These are phyloP conservation scores for Alces alces DNA, from an alignment of 2,113 vertebrate genomes.

Conservation along the genomic window DNA sequence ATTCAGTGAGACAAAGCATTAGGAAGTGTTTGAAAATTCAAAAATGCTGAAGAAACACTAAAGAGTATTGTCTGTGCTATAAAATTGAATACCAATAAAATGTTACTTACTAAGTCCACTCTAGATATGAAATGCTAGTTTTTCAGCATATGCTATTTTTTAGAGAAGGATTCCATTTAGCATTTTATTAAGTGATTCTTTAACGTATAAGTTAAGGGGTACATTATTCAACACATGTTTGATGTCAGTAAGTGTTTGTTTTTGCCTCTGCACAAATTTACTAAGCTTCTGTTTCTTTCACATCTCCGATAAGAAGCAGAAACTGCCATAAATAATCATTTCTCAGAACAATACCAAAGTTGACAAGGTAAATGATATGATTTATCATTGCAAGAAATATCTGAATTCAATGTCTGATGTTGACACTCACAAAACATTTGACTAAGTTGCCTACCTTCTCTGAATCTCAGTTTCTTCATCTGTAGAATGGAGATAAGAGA, in stretches of 20 bases:
- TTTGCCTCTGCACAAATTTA: neutral
- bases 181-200: neutral
- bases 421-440: neutral
- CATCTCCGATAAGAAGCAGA: neutral
- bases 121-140: neutral
- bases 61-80: neutral
- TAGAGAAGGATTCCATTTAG: neutral
- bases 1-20: neutral
- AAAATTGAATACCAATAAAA: neutral
- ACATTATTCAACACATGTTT: neutral
- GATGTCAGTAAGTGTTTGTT: neutral
- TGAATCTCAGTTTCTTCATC: neutral
- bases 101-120: neutral
- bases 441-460: neutral
- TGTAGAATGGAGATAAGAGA: neutral
- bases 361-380: neutral
- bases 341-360: slow-evolving; percentile 7
- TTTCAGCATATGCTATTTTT: neutral
- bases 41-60: neutral
- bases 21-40: neutral
- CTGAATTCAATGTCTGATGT: neutral
- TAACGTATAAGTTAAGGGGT: neutral
- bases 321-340: neutral
- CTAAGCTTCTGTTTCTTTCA: neutral
- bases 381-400: neutral